phyloP scores from a whole-genome alignment of 2,888 invertebrate genomes.

The Phymatocera aterrima region DNA sequence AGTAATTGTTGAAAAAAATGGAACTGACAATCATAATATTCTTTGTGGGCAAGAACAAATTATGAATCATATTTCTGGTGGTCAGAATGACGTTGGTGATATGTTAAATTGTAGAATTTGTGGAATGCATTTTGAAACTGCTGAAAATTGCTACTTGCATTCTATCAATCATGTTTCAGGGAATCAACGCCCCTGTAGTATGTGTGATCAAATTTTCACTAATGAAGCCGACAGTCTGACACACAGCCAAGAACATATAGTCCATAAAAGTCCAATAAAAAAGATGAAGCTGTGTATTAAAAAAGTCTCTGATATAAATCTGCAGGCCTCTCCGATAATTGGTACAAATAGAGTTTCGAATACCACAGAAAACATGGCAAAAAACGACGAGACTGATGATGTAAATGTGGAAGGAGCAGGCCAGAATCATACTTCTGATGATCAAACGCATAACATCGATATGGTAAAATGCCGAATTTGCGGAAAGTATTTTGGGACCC shows the following conservation, averaged over 20 bases:
- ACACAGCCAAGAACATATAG: neutral
- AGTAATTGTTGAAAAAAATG: neutral
- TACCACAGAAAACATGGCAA: neutral
- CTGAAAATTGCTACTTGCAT: neutral
- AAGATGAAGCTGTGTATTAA: neutral
- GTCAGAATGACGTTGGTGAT: neutral
- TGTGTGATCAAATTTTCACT: neutral
- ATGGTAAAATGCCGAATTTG: conserved; percentile 1
- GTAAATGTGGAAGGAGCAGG: too few relatives aligned
- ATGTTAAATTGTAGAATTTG: conserved; percentile 14
- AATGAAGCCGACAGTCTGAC: neutral
- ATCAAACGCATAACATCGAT: neutral
- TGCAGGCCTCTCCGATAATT: too few relatives aligned
- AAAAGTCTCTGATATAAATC: neutral
- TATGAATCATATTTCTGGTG: neutral
- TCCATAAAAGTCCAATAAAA: neutral
- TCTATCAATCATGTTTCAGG: neutral
- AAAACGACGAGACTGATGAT: neutral
- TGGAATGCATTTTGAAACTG: neutral
- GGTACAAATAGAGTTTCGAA: neutral
- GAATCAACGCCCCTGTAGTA: neutral
- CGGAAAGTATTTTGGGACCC: neutral
- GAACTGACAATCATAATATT: neutral
- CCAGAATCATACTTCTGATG: neutral
- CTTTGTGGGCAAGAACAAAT: too few relatives aligned